Conservation (phyloP, 1,140 invertebrate species). For the Brachionus rubens region DNA sequence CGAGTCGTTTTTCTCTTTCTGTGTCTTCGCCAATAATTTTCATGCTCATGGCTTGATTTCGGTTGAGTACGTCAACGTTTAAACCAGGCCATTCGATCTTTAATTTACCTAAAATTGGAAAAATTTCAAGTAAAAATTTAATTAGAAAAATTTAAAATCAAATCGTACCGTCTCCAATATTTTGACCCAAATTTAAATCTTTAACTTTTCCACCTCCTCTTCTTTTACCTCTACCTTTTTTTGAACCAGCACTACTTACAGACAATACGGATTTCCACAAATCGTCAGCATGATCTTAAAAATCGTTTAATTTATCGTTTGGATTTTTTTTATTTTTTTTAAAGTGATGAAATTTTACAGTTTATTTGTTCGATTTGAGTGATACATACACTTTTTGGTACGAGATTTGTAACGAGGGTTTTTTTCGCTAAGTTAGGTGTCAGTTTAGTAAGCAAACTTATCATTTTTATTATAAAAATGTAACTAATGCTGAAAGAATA, state of each 20-base stretch:
- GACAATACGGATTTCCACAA: conserved; percentile 90
- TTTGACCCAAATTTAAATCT: conserved; percentile 84
- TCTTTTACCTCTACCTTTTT: conserved; percentile 85
- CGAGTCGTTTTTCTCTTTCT: conserved; percentile 68
- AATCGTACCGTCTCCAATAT: conserved; percentile 68
- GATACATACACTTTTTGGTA: background rate
- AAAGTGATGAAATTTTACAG: background rate
- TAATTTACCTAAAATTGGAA: conserved; percentile 64
- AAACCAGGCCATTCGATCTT: conserved; percentile 88
- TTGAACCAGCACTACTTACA: conserved; percentile 90
- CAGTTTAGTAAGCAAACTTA: conserved; percentile 1
- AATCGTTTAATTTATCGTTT: background rate
- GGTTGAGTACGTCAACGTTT: conserved; percentile 71
- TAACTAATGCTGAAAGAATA: background rate
- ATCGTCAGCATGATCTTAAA: conserved; percentile 57
- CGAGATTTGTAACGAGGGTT: background rate
- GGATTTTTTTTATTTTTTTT: background rate
- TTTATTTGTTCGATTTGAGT: conserved; percentile 18
- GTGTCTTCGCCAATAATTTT: conserved; percentile 42
- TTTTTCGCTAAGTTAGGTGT: background rate
- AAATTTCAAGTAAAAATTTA: background rate
- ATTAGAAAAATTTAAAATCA: conserved; percentile 62
- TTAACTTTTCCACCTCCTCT: conserved; percentile 69
- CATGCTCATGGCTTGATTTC: background rate
- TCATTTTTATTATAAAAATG: conserved; percentile 5